Evolutionary conservation across 64 coral and sea anemone genomes (phyloP), one percentile per base, ranked within the genome.

Genomic region (Stylophora pistillata): DNA sequence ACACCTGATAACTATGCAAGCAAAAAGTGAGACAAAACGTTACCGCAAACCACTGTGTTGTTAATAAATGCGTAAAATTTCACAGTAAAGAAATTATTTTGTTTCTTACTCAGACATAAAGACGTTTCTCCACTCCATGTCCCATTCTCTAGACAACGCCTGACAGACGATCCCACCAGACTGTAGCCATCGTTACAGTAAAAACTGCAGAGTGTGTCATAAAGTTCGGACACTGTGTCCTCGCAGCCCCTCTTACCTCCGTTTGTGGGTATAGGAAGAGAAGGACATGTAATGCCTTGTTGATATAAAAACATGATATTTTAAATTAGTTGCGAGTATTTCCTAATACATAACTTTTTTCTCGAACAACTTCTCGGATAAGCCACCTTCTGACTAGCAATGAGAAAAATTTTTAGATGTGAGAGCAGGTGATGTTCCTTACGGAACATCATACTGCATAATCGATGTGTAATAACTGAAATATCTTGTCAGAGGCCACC

Each of bases 91-190:
- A 1, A 18, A 5, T 74, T 12, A 61, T 32, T 30, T 15, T 41
- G 37, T 57, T 59, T 10, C 78, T 80, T 2, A 89, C 88, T 77
- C 80, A 23, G 76, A 81, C 88, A 89, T 10, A 55, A 71, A 1
- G 78, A 13, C 10, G 53, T 56, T 17, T 27, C 13, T 5, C 88
- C 88, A 58, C 88, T 89, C 88, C 88, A 89, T 56, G 76, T 80
- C 29, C 74, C 62, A 29, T 89, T 89, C 18, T 89, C 74, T 12
- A 89, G 53, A 27, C 87, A 89, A 1, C 26, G 75, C 41, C 61
- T 58, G 9, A 28, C n/a, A 30, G 87, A 56, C 15, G 87, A 89
- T 29, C 87, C 76, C 10, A 14, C 32, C 20, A 70, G 74, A 14
- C 16, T 65, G 55, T 58, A 89, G 4, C 88, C 88, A 54, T 80